Base-by-base conservation (phyloP, 1,140 invertebrate genomes). In the Bombus cullumanus region DNA sequence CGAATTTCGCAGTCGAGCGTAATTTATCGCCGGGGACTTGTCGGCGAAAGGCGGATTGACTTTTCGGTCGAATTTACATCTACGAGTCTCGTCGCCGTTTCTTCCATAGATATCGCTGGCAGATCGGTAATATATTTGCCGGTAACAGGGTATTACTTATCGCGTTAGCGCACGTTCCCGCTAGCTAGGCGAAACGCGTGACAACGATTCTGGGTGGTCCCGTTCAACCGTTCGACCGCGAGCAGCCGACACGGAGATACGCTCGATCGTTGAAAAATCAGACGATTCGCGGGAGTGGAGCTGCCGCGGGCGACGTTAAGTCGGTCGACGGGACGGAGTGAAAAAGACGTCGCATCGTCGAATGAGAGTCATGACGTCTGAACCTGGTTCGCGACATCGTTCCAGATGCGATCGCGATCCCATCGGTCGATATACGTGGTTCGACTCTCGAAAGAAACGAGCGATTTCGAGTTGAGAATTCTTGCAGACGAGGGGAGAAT, bases 321-420 rank as follows among this genome's bases (percentile, higher is more conserved):
- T 86, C 76, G 88, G 77, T 82, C 87, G 85, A 12, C 28, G 59
- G 28, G 25, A 75, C 25, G 62, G 59, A 78, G 28, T 71, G 80
- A 86, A 86, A 89, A 86, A 88, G 75, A 86, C 83, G 79, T 85
- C 71, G 87, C 31, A 72, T 72, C 10, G 43, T 78, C 43, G 10
- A 62, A 82, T 75, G 80, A 41, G 41, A n/a, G 31, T 39, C 64
- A 64, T 69, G 81, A 85, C 81, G 57, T 77, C 59, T 47, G 57
- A 59, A 73, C 53, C 87, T 77, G 83, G 78, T 79, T 89, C 82
- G 75, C 64, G 77, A 43, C 74, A 64, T 80, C 77, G 86, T 74
- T 64, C 74, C 74, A 66, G n/a, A 39, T 13, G 73, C 68, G 74
- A 72, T 25, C n/a, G 62, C 28, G n/a, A 13, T 31, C 13, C 62